Base-by-base conservation (phyloP, 2,113 vertebrate genomes). In the Ciconia stormi region DNA sequence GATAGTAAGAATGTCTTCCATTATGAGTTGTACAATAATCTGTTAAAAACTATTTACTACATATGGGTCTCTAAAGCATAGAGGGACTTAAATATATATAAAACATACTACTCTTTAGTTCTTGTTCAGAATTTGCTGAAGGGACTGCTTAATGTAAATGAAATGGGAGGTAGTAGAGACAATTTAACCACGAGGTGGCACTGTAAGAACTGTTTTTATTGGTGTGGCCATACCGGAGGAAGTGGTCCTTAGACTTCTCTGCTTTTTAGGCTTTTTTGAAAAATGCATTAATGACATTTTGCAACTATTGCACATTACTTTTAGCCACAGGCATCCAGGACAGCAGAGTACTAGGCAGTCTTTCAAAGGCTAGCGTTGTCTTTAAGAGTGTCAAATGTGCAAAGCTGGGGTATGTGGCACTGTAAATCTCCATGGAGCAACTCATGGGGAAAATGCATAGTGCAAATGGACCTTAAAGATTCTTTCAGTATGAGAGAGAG, bases 151-250 rank as follows among this genome's bases (percentile, higher is more conserved):
- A 21, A 22, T 1, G 0, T 32, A 56, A 71, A 44, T 40, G 4
- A 42, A 89, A 14, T 49, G 10, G 26, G 59, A 9, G 7, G 32
- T 55, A 38, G 19, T 40, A 58, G 62, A 61, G 12, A 44, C 29
- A 50, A 55, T 3, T 11, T 70, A 87, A 63, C 98, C 98, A 98
- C 95, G n/a, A 97, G 98, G 50, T 97, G 98, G 97, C 98, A 95
- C 49, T 97, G 20, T 73, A 65, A 92, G 94, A 94, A 73, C 89
- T 89, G 25, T 56, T 66, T 87, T 87, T 81, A 21, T 76, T 66
- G 21, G 23, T 1, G 3, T 63, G 55, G n/a, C 20, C 5, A 1
- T 63, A n/a, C 12, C 49, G 38, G 11, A 40, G n/a, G 29, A 52
- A 16, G 18, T 65, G 5, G 7, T 90, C 36, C 2, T 56, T 55